phyloP scores from a whole-genome alignment of 2,113 vertebrate species.

The Lepisosteus osseus region DNA sequence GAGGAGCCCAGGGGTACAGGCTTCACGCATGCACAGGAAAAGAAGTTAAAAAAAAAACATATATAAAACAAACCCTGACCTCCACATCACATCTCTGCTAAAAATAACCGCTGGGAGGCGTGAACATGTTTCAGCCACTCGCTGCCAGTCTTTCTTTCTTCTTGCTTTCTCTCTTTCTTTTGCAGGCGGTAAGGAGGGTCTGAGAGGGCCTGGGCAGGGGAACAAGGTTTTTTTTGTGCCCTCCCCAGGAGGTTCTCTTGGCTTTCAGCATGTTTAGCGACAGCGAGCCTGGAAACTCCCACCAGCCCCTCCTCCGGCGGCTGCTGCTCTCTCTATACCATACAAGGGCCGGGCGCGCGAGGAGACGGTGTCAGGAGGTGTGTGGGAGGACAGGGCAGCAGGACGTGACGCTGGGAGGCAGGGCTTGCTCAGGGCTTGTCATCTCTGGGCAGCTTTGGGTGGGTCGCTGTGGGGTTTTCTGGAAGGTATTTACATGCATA shows the following conservation, averaged over 20 bases:
- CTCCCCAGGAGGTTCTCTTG: constrained; percentile 26
- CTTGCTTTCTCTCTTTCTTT: neutral
- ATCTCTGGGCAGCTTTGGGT: neutral
- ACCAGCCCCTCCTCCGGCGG: constrained; percentile 33
- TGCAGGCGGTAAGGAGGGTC: neutral
- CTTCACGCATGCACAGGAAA: too few species aligned
- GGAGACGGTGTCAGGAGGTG: constrained; percentile 27
- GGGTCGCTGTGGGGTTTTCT: neutral
- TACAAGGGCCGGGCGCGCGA: constrained; percentile 40
- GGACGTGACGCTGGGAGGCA: neutral
- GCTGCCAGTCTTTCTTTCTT: too few species aligned
- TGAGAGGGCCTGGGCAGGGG: neutral
- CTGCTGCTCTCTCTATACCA: constrained; percentile 34
- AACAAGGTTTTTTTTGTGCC: neutral
- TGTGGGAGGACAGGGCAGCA: constrained; percentile 23
- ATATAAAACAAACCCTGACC: too few species aligned
- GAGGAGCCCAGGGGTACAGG: too few species aligned
- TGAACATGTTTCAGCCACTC: neutral
- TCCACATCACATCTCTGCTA: neutral
- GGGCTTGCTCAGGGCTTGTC: neutral
- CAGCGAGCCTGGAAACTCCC: constrained; percentile 35
- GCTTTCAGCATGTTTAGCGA: constrained; percentile 36
- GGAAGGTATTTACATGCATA: too few species aligned
- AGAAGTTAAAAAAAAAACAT: too few species aligned
- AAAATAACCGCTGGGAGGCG: constrained; percentile 5